Conservation (phyloP, 2,888 invertebrate genomes). For the Callosobruchus maculatus region DNA sequence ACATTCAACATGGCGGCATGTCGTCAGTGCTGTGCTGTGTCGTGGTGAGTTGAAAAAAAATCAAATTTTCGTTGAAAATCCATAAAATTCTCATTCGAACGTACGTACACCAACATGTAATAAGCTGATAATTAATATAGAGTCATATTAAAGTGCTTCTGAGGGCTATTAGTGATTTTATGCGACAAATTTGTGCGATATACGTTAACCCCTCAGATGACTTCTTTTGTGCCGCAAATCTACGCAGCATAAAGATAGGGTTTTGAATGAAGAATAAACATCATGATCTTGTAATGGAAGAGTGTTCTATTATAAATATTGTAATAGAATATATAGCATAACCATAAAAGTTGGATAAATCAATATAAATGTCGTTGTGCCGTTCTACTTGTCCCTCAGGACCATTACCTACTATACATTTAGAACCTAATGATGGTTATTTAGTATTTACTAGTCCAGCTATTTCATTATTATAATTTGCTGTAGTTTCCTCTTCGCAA, state of each 20-base stretch:
- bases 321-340: not conserved
- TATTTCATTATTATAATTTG: too few species aligned
- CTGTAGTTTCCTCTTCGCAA: too few species aligned
- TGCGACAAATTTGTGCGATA: not conserved
- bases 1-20: constrained; percentile 94
- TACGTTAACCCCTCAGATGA: not conserved
- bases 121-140: not conserved
- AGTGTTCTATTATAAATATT: not conserved
- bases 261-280: not conserved
- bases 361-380: not conserved
- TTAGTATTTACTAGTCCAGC: too few species aligned
- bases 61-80: constrained; percentile 35
- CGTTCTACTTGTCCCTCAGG: not conserved
- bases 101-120: not conserved
- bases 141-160: not conserved
- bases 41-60: constrained; percentile 75
- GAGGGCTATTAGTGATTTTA: not conserved
- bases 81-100: constrained; percentile 27
- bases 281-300: not conserved
- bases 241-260: not conserved
- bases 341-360: not conserved
- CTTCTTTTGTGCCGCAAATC: not conserved
- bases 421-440: too few species aligned
- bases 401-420: too few species aligned
- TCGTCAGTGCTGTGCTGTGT: constrained; percentile 95